Percentiles rank a stretch among this genome's conserved stretches.
Conservation (phyloP, 2,888 invertebrate genomes). For the Microctonus aethiopoides region DNA sequence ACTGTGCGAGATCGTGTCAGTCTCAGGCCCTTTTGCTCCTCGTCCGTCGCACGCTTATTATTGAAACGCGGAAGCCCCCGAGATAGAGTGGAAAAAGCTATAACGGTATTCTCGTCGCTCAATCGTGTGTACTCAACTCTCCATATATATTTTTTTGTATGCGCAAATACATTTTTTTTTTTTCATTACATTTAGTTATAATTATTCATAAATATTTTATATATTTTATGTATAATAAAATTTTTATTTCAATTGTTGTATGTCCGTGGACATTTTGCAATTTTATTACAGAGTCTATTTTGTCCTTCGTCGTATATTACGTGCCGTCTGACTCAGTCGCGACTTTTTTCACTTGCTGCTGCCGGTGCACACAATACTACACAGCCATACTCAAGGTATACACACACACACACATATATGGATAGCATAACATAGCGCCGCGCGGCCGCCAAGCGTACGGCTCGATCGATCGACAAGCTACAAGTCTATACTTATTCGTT, state of each 20-base stretch:
- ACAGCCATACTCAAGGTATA: background rate
- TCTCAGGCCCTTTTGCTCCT: background rate
- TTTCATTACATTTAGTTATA: no score
- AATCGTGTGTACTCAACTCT: background rate
- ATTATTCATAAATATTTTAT: no score
- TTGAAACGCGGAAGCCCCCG: background rate
- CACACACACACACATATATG: background rate
- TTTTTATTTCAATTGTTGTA: no score
- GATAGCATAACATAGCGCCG: background rate
- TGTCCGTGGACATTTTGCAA: background rate
- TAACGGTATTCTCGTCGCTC: background rate
- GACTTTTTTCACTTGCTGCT: slow-evolving; percentile 21
- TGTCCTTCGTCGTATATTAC: background rate
- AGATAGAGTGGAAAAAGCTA: background rate
- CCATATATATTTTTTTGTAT: background rate
- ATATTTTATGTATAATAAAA: no score
- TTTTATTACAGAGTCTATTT: background rate
- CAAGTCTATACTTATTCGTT: background rate
- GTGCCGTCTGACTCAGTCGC: slow-evolving; percentile 16
- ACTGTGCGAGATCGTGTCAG: background rate
- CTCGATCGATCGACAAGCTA: slow-evolving; percentile 39
- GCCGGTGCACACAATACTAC: background rate
- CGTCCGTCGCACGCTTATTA: background rate
- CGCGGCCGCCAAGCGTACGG: slow-evolving; percentile 25
- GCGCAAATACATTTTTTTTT: background rate